Base-by-base conservation (phyloP, 2,888 invertebrate species). In the Emmelina monodactyla region DNA sequence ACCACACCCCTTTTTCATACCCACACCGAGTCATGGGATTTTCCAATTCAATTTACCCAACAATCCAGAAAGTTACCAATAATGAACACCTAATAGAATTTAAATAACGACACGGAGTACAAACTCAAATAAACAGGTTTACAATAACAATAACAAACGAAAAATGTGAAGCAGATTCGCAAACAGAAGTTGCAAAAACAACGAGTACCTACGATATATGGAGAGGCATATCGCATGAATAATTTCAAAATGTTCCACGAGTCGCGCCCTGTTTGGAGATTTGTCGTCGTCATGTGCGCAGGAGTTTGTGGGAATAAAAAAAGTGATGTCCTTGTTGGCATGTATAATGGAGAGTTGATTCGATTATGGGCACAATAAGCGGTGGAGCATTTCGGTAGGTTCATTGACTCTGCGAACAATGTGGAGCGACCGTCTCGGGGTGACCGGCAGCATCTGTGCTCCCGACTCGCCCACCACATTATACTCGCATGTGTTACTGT, bases 301-400 rank as follows among this genome's bases (percentile, higher is more conserved):
- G 5, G 5, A 6, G 19, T 9, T 19, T 9, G 5, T 9, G 19
- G 19, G 19, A 9, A 19, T 19, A 19, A 60, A 58, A 59, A 55
- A 56, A 60, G 51, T 51, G 59, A 50, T 61, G 60, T 60, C 25
- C 12, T 65, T 58, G 62, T 64, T 65, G 50, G 73, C 75, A 62
- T 75, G 71, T 66, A 69, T 60, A 73, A 70, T 53, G 58, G 62
- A 48, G 58, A 53, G 59, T 62, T 66, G 64, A 72, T 68, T 75
- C 72, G 70, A 73, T 78, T 78, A 73, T 75, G 76, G 75, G 49
- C 65, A 73, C 70, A 75, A 71, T 75, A 65, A 70, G 69, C 60
- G 60, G 66, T 64, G 60, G 64, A 68, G 56, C 64, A 66, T 76
- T 78, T 79, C 76, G 51, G 76, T 66, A 63, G 69, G 78, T 73